A percentile compares a stretch with the other conserved stretches of the same genome.
Conservation (phyloP, 2,797 vertebrate genomes). For the Philypnodon macrostomus region DNA sequence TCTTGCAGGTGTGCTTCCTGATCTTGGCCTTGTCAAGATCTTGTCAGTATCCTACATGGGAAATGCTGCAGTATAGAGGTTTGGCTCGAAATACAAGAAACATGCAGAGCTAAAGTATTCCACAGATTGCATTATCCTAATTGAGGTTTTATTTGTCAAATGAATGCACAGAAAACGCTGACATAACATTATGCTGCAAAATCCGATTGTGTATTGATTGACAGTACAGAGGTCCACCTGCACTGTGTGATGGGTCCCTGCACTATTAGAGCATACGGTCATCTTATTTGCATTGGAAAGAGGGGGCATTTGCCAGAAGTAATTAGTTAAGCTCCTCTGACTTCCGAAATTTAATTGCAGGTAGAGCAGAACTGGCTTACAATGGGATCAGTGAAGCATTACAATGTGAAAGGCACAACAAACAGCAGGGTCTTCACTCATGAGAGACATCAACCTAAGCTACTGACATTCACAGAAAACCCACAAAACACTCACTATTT, state of each 20-base stretch:
- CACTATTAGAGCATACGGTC: conserved; percentile 48
- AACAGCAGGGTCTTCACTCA: conserved; percentile 42
- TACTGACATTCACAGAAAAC: conserved; percentile 7
- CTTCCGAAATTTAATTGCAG: conserved; percentile 73
- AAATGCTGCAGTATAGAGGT: conserved; percentile 31
- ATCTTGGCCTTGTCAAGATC: conserved; percentile 41
- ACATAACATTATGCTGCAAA: conserved; percentile 66
- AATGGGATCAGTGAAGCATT: conserved; percentile 67
- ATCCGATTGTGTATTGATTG: conserved; percentile 76
- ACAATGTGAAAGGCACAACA: conserved; percentile 48
- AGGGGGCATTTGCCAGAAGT: conserved; percentile 51
- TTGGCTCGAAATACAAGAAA: conserved; percentile 26
- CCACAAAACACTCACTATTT: too few species aligned
- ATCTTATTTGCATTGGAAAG: conserved; percentile 61
- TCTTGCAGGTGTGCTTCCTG: conserved; percentile 17
- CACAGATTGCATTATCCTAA: conserved; percentile 63
- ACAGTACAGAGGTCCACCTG: conserved; percentile 53
- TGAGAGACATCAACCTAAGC: conserved; percentile 27
- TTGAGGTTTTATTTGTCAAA: conserved; percentile 73
- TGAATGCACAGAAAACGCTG: conserved; percentile 68
- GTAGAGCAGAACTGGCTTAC: conserved; percentile 61
- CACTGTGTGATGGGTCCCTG: conserved; percentile 49
- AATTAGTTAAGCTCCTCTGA: conserved; percentile 71
- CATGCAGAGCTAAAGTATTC: conserved; percentile 35
- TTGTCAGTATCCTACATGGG: conserved; percentile 33